phyloP scores from a whole-genome alignment of 1,140 invertebrate genomes.

The Psilanteris sp. region DNA sequence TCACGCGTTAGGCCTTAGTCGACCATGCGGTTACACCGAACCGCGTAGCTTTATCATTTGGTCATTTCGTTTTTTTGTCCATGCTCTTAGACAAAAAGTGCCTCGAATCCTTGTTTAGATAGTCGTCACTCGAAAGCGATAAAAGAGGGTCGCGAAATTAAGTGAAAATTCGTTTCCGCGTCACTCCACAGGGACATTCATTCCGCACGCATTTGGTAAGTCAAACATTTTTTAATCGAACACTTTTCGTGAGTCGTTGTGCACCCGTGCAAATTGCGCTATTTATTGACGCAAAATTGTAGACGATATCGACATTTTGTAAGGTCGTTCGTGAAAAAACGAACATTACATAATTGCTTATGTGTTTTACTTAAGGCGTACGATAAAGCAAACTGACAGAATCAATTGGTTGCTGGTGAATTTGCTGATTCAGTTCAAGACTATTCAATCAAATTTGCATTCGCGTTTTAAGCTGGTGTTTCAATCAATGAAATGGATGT shows the following conservation, averaged over 20 bases:
- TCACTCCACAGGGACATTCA: slow-evolving; percentile 3
- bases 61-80: slow-evolving; percentile 33
- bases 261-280: too few relatives aligned
- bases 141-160: neutral
- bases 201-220: slow-evolving; percentile 23
- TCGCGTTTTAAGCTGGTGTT: too few relatives aligned
- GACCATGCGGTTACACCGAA: slow-evolving; percentile 43
- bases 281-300: neutral
- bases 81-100: slow-evolving; percentile 59
- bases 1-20: slow-evolving; percentile 34
- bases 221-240: neutral
- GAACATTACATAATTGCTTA: slow-evolving; percentile 30
- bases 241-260: too few relatives aligned
- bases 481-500: slow-evolving; percentile 37
- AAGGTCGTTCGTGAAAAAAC: neutral
- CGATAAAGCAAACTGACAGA: neutral
- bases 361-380: slow-evolving; percentile 1
- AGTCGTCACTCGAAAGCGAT: slow-evolving; percentile 19
- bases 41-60: slow-evolving; percentile 49
- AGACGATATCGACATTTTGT: slow-evolving; percentile 46
- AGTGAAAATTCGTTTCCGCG: neutral
- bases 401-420: neutral
- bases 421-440: too few relatives aligned
- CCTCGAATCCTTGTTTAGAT: slow-evolving; percentile 55
- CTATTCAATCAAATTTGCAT: too few relatives aligned